phyloP scores from a whole-genome alignment of 2,888 invertebrate genomes.

The Microctonus aethiopoides region DNA sequence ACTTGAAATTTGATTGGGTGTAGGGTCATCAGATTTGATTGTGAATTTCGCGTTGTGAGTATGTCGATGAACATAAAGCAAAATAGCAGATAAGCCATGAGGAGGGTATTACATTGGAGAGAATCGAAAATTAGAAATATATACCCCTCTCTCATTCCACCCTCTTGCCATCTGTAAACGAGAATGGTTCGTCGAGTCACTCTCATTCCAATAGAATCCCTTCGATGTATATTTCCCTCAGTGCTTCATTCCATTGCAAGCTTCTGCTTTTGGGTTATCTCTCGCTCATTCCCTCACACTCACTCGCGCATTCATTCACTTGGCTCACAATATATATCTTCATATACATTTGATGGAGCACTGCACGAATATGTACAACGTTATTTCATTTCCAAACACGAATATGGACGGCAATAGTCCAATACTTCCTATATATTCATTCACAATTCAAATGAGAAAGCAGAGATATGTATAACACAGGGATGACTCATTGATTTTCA shows the following conservation, averaged over 20 bases:
- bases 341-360: background rate
- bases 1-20: slow-evolving; percentile 29
- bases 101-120: slow-evolving; percentile 14
- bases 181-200: background rate
- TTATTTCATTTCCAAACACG: background rate
- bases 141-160: background rate
- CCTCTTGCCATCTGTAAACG: background rate
- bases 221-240: background rate
- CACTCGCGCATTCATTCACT: background rate
- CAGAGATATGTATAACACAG: background rate
- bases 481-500: background rate
- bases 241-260: background rate
- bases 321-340: too few relatives aligned
- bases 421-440: background rate
- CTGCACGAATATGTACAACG: background rate
- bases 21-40: slow-evolving; percentile 29
- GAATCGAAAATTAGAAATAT: slow-evolving; percentile 53
- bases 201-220: slow-evolving; percentile 8
- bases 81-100: slow-evolving; percentile 27
- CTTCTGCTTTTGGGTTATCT: background rate
- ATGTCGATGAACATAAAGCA: background rate
- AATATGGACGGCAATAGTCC: background rate
- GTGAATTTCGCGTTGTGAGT: slow-evolving; percentile 8
- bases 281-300: too few relatives aligned
- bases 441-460: background rate